Evolutionary conservation across 2,797 vertebrate genomes (phyloP), one percentile per base, ranked within the genome.

Genomic region (Tarsius wallacei): DNA sequence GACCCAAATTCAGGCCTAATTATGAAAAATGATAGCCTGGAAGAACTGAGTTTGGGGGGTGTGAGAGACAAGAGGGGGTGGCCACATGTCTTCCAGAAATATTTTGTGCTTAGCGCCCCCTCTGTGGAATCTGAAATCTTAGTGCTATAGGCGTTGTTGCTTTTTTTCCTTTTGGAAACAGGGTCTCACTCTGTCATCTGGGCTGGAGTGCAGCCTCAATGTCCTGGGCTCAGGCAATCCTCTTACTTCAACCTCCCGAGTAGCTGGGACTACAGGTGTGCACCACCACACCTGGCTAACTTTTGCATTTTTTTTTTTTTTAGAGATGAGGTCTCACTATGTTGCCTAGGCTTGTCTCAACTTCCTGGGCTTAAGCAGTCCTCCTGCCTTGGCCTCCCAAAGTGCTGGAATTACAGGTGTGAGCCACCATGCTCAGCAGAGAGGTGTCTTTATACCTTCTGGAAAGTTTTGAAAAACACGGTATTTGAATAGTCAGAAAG

Each of bases 1-100:
- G 59, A 92, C 87, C 81, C 19, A 51, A 88, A 89, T 95, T 92
- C 74, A 71, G 92, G 53, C 61, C 85, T 93, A 90, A 93, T 96
- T 96, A 93, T 55, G 36, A 89, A 53, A 91, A 71, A 71, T 0
- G 3, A 68, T 68, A 77, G 51, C 59, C 57, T 55, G 83, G 70
- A 64, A 94, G 86, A 87, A 78, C 51, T 22, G 88, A 89, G 74
- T 77, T 91, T 85, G 33, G 74, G 74, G 66, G 70, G 14, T 94
- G 51, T 3, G 11, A 80, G 83, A 83, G 59, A 68, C 19, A 21
- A 87, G 47, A 26, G 13, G 17, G 19, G 22, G 28, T 51, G 86
- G 36, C 26, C 17, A 42, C 90, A 33, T 76, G 76, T 93, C 42
- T 42, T 42, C 42, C 76, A 63, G 90, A 71, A 71, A 87, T n/a